Evolutionary conservation across 1,140 invertebrate species (phyloP).

Genomic region (Tetramorium alpestre): DNA sequence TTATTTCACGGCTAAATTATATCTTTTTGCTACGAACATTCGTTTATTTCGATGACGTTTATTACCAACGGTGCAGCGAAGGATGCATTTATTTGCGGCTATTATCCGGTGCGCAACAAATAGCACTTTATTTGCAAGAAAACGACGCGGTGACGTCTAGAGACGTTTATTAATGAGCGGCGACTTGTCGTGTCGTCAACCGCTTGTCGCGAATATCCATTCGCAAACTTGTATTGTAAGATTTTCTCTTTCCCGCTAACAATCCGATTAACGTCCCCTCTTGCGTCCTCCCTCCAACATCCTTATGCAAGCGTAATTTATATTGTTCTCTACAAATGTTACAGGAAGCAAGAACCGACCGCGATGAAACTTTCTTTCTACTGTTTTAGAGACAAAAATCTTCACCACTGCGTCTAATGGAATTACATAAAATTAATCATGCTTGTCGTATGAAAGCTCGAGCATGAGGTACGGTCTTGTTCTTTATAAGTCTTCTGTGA

Average conservation of each 20-base stretch:
- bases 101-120: constrained; percentile 39
- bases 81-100: constrained; percentile 36
- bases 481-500: constrained; percentile 16
- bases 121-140: constrained; percentile 30
- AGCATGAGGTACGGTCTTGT: constrained; percentile 17
- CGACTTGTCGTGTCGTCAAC: constrained; percentile 28
- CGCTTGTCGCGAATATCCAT: constrained; percentile 42
- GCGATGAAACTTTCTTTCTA: constrained; percentile 63
- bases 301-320: constrained; percentile 65
- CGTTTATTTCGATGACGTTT: constrained; percentile 41
- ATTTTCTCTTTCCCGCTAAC: constrained; percentile 60
- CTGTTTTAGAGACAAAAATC: constrained; percentile 65
- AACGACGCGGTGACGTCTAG: neutral
- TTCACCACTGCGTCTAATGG: constrained; percentile 22
- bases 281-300: neutral
- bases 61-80: constrained; percentile 14
- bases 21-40: neutral
- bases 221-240: constrained; percentile 46
- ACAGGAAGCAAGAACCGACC: constrained; percentile 17
- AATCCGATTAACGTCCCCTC: constrained; percentile 68
- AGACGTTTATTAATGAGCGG: constrained; percentile 55
- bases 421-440: constrained; percentile 43
- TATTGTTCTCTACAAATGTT: constrained; percentile 63
- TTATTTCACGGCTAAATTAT: neutral
- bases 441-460: neutral